Percentiles rank a stretch among this genome's conserved stretches.
Evolutionary conservation across 2,888 invertebrate species (phyloP).

Genomic region (Gastrophysa polygoni): DNA sequence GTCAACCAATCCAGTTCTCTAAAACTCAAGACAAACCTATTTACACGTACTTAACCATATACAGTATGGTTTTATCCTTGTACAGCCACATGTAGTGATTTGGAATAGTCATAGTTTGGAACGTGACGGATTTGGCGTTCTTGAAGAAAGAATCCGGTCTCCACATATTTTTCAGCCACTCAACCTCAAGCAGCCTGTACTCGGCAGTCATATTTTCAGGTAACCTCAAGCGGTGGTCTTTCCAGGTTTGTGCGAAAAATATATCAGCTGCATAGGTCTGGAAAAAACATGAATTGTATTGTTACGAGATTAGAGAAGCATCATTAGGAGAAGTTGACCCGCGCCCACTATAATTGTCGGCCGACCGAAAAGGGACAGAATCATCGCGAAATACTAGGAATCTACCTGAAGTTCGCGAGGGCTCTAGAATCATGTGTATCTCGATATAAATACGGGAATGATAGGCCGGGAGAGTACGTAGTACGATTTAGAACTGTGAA

Average conservation of each 20-base stretch:
- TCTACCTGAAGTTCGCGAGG: too few relatives aligned
- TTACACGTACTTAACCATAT: conserved; percentile 78
- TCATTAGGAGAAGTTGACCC: too few relatives aligned
- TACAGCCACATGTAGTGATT: conserved; percentile 94
- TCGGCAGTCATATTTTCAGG: conserved; percentile 94
- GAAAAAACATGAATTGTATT: conserved; percentile 39
- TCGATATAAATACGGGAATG: too few relatives aligned
- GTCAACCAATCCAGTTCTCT: background rate
- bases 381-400: too few relatives aligned
- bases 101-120: conserved; percentile 94
- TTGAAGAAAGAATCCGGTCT: conserved; percentile 93
- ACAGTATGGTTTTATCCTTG: conserved; percentile 82
- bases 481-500: too few relatives aligned
- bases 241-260: conserved; percentile 94
- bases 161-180: conserved; percentile 93
- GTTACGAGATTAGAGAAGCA: too few relatives aligned
- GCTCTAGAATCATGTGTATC: too few relatives aligned
- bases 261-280: conserved; percentile 90
- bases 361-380: too few relatives aligned
- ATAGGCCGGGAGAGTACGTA: too few relatives aligned
- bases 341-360: too few relatives aligned
- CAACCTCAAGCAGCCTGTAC: conserved; percentile 84
- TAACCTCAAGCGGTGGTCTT: conserved; percentile 81
- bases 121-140: conserved; percentile 91
- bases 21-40: background rate